Base-by-base conservation (phyloP, 2,888 invertebrate species). In the Therioaphis trifolii region DNA sequence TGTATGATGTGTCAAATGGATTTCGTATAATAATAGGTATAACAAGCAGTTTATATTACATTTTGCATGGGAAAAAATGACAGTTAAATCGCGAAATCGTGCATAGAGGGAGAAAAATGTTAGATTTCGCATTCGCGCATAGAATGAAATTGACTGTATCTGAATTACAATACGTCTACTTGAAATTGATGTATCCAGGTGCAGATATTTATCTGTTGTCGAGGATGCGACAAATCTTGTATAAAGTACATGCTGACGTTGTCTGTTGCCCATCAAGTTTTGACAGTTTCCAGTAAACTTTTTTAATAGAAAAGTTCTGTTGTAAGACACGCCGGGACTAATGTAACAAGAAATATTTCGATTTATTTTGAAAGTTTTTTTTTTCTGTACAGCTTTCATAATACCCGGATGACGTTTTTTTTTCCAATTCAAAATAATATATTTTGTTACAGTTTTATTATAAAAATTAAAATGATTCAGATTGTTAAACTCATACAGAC, bases 241-340 rank as follows among this genome's bases (percentile, higher is more conserved):
- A 52, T 52, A 43, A 43, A 27, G 15, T 43, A 40, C 18, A 21
- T 12, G 12, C 40, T 29, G 29, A 80, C 43, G 21, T 29, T 46
- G 43, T 55, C 61, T 24, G 35, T 68, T 63, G 4, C 43, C 49
- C 43, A 29, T 40, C 43, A 15, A 58, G 55, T 71, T 46, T 43
- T 15, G 61, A 43, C 76, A 79, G 55, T 58, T 71, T 79, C 29
- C n/a, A 1, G 43, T 14, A 79, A 79, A 79, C 69, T 79, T 79
- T 79, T 79, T 69, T 69, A 55, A 69, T 79, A 79, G 58, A 71
- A 79, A 79, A 79, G 43, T 79, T 79, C 15, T 1, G 21, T 24
- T 11, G 77, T 52, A 49, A 15, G 49, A 46, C 77, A 77, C 4
- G 29, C 43, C 15, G n/a, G 3, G 15, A 46, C 21, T 43, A 43